A percentile compares a stretch with the other conserved stretches of the same genome.
phyloP scores from a whole-genome alignment of 2,797 vertebrate species.

The Vireo griseus region DNA sequence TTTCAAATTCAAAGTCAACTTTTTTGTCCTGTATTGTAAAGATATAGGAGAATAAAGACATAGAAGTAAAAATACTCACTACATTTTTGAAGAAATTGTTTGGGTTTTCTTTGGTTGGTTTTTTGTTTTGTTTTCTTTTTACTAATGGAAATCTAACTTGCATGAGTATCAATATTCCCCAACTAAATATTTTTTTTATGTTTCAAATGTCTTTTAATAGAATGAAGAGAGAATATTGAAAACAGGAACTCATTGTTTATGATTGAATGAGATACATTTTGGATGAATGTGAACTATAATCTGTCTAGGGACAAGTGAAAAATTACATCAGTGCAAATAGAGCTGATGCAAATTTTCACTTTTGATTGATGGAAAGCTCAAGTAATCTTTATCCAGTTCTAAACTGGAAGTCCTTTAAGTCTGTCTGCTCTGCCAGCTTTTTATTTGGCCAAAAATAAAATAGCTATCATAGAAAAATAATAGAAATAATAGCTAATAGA shows the following conservation, averaged over 20 bases:
- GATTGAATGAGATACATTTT: conserved; percentile 10
- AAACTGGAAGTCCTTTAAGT: background rate
- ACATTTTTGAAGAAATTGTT: rapidly evolving
- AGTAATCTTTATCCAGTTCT: background rate
- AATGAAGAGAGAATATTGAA: background rate
- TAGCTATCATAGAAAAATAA: too few species aligned
- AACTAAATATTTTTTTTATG: background rate
- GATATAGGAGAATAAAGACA: background rate
- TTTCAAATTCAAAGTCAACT: rapidly evolving
- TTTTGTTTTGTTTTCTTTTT: background rate
- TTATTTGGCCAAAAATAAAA: background rate
- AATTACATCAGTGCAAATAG: background rate
- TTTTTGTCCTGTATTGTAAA: background rate
- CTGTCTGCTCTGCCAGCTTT: background rate
- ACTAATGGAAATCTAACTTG: background rate
- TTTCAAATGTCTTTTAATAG: background rate
- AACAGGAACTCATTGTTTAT: background rate
- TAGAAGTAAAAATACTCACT: background rate
- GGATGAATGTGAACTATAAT: background rate
- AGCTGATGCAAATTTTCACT: background rate
- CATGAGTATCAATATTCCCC: background rate
- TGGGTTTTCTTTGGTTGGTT: rapidly evolving
- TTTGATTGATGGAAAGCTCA: conserved; percentile 31
- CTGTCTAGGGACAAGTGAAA: background rate
- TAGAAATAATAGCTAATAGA: too few species aligned